Conservation (phyloP, 2,888 invertebrate species). For the Rotaria socialis region DNA sequence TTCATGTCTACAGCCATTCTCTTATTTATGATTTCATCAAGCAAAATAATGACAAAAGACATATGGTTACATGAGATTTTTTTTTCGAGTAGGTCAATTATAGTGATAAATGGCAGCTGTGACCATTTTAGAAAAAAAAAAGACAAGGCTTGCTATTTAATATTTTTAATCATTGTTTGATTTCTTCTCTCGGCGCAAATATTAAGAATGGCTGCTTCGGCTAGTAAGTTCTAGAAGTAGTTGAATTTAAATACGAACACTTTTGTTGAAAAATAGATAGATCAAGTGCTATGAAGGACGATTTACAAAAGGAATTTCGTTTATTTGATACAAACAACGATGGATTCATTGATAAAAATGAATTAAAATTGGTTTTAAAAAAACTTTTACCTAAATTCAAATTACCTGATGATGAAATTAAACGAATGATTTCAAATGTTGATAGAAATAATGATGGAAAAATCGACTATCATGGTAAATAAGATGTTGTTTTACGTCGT, state of each 20-base stretch:
- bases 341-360: slow-evolving; percentile 17
- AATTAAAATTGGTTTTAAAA: slow-evolving; percentile 21
- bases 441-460: neutral
- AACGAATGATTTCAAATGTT: slow-evolving; percentile 27
- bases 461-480: neutral
- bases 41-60: too few species aligned
- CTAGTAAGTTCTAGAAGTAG: neutral
- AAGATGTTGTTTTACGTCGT: too few species aligned
- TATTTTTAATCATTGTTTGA: neutral
- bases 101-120: neutral
- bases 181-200: neutral
- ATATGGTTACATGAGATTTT: too few species aligned
- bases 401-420: neutral
- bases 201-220: neutral
- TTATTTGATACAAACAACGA: slow-evolving; percentile 9
- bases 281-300: neutral
- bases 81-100: neutral
- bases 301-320: slow-evolving; percentile 2
- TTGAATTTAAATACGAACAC: neutral
- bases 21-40: too few species aligned
- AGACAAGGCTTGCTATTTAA: neutral
- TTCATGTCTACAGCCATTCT: too few species aligned
- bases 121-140: neutral
- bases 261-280: neutral
- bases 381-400: slow-evolving; percentile 6